Conservation (phyloP, 2,888 invertebrate species). For the Perizoma affinitatum region DNA sequence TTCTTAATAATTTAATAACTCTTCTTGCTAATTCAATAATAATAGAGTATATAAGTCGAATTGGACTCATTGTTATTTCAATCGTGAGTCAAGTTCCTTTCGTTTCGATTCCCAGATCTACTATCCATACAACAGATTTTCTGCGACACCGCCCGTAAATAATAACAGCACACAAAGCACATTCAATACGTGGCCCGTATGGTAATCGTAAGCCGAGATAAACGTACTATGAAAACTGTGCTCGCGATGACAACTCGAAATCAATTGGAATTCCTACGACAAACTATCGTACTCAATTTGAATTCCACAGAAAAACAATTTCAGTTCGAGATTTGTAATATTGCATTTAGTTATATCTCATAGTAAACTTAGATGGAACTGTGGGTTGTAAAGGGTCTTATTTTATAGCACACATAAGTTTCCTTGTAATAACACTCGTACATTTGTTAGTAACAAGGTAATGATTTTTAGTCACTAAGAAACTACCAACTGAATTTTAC, state of each 20-base stretch:
- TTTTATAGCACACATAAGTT: constrained; percentile 33
- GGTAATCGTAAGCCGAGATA: constrained; percentile 55
- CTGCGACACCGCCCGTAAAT: constrained; percentile 46
- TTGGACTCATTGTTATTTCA: constrained; percentile 4
- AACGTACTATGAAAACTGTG: constrained; percentile 54
- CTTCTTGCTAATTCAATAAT: no score
- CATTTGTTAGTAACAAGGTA: constrained; percentile 21
- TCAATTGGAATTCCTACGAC: constrained; percentile 56
- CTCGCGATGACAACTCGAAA: constrained; percentile 50
- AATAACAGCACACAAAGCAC: constrained; percentile 34
- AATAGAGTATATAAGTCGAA: no score
- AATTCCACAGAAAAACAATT: constrained; percentile 51
- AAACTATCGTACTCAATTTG: constrained; percentile 41
- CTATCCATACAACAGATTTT: constrained; percentile 27
- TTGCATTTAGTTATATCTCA: constrained; percentile 43
- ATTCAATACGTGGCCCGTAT: constrained; percentile 48
- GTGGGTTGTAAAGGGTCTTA: constrained; percentile 36
- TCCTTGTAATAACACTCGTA: constrained; percentile 23
- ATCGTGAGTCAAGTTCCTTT: constrained; percentile 5
- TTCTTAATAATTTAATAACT: no score
- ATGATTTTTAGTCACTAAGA: constrained; percentile 18
- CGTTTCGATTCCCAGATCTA: constrained; percentile 8
- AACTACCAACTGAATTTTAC: constrained; percentile 4
- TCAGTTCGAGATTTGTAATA: constrained; percentile 45
- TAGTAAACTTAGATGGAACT: constrained; percentile 48